Base-by-base conservation (phyloP, 1,140 invertebrate species). In the Hyles vespertilio region DNA sequence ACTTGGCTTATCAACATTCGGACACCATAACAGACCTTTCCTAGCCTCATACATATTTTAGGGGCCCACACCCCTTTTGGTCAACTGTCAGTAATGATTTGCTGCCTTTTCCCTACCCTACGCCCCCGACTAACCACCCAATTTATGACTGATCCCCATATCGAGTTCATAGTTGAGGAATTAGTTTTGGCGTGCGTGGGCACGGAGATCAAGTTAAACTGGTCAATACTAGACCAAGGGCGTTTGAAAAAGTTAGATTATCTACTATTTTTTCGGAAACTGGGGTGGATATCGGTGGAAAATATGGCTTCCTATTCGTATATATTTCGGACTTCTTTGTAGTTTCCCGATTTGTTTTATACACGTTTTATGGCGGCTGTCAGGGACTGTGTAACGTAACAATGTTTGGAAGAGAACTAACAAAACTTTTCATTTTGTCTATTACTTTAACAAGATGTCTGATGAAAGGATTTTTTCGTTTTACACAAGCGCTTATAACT, bases 31-130 rank as follows among this genome's bases (percentile, higher is more conserved):
- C 85, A 84, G 82, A 78, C 79, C 76, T 82, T 83, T 77, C 72
- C 74, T 79, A 78, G 79, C 75, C 85, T 88, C 83, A 88, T 88
- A 88, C 85, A 88, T 88, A 88, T 85, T 87, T 88, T 81, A 88
- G 76, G 79, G 79, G 64, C 65, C 60, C 71, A 70, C 77, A 78
- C 80, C 81, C 83, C 78, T 70, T 78, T 75, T 85, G 83, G 85
- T 88, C 85, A 88, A 84, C 84, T 88, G 84, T 87, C 85, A 87
- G 84, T 87, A 85, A 88, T 88, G 85, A 87, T 88, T 88, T 88
- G 85, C 85, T 84, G 80, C 77, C 70, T 70, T 77, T 74, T 74
- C 76, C 79, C 81, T 69, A 57, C 65, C 66, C 50, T 60, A 79
- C 81, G 74, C 83, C 83, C 83, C 77, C 79, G 60, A 59, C 64